Base-by-base conservation (phyloP, 2,113 vertebrate genomes). In the Myrmophylax atrothorax region DNA sequence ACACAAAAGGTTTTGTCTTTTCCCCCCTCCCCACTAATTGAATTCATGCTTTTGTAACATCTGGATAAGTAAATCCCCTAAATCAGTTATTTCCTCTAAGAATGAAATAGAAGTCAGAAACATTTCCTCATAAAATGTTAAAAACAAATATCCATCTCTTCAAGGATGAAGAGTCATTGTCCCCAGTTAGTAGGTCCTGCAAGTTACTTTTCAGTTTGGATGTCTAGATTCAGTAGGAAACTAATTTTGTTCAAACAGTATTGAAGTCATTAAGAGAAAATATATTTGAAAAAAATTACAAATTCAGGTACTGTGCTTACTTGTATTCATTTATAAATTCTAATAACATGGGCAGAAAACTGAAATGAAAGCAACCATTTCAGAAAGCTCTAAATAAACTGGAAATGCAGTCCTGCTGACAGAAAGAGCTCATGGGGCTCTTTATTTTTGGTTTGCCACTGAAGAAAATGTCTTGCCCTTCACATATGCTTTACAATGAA, bases 401-500 rank as follows among this genome's bases (percentile, higher is more conserved):
- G 50, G 31, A 93, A 93, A 75, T 86, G 28, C 15, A 55, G 10
- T 59, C 18, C 46, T 85, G 50, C 46, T 12, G 15, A 60, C 19
- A 75, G 60, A 95, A 66, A 26, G 68, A 77, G 28, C 64, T 90
- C 68, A 49, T 50, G 42, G 24, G 35, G 24, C 31, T 90, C 87
- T 74, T 83, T 80, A 59, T 83, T 95, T 94, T 93, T 74, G 29
- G 14, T 90, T 90, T 93, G n/a, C 40, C 31, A 68, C 52, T 72
- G 64, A 59, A 86, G 24, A 81, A 87, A 83, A 88, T 5, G 50
- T 83, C 33, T 88, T 88, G 33, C 59, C 3, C 86, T 94, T 90
- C 90, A 86, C 29, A 72, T 85, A 15, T 75, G 68, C 31, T 84
- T 94, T 91, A 93, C 90, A 96, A 93, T 84, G 75, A 81, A 92